Conservation (phyloP, 2,888 invertebrate species). For the Phengaris arion region DNA sequence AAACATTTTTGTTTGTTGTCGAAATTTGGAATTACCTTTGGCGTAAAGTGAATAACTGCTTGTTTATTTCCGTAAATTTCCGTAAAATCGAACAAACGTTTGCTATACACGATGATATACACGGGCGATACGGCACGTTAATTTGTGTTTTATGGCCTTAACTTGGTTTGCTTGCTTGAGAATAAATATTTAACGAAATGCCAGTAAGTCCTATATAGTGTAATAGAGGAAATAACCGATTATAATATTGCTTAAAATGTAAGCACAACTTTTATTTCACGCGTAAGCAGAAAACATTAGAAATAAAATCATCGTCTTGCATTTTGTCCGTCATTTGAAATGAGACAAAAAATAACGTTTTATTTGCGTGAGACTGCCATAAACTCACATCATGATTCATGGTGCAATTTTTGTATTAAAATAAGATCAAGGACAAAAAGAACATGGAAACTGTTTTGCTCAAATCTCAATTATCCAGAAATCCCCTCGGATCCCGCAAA, state of each 20-base stretch:
- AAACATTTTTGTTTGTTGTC: not conserved
- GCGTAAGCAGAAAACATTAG: too few relatives aligned
- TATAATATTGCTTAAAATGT: too few relatives aligned
- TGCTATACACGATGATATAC: not conserved
- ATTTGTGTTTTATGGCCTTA: not conserved
- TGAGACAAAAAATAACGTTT: too few relatives aligned
- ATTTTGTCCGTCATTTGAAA: too few relatives aligned
- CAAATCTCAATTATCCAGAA: slow-evolving; percentile 10
- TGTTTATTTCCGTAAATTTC: slow-evolving; percentile 3
- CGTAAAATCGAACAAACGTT: not conserved
- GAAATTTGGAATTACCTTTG: not conserved
- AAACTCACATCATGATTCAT: too few relatives aligned
- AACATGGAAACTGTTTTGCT: not conserved
- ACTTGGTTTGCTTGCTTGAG: not conserved
- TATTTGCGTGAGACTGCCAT: too few relatives aligned
- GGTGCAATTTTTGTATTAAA: too few relatives aligned
- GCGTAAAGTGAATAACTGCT: not conserved
- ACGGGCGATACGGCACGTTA: slow-evolving; percentile 14
- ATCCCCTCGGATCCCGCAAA: slow-evolving; percentile 2
- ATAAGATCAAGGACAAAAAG: not conserved
- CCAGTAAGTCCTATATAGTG: not conserved
- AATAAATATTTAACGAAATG: not conserved
- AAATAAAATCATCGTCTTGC: too few relatives aligned
- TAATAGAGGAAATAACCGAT: too few relatives aligned
- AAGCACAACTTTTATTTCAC: too few relatives aligned